These are phyloP conservation scores for Xerus rutilus DNA, from an alignment of 2,797 vertebrate species.

Conservation along the genomic window DNA sequence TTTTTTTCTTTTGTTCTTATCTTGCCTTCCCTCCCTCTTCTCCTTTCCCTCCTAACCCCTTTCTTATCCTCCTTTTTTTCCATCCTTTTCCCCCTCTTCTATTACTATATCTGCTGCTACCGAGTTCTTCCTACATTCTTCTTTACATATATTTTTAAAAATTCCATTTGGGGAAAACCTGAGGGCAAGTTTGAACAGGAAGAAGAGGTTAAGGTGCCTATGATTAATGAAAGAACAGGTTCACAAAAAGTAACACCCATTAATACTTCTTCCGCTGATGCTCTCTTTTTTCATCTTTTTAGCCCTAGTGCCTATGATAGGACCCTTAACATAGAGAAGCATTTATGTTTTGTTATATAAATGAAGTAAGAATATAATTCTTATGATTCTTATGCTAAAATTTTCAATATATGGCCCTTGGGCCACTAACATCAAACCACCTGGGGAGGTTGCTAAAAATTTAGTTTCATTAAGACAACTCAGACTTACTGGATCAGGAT, in stretches of 20 bases:
- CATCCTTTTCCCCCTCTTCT: not conserved
- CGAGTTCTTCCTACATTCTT: not conserved
- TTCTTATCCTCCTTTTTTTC: not conserved
- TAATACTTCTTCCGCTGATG: not conserved
- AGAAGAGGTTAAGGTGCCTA: not conserved
- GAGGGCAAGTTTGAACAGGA: not conserved
- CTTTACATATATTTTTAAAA: not conserved
- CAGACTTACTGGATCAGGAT: not conserved
- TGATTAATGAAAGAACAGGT: not conserved
- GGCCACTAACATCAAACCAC: not conserved
- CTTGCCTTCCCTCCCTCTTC: too few species aligned
- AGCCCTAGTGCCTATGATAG: not conserved
- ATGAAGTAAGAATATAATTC: slow-evolving; percentile 7
- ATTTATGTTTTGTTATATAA: not conserved
- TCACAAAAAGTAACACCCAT: not conserved
- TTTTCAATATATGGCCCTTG: not conserved
- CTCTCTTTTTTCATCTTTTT: not conserved
- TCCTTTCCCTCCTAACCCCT: not conserved
- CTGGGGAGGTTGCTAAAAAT: not conserved
- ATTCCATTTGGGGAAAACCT: not conserved
- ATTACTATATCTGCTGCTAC: not conserved
- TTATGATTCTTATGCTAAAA: not conserved
- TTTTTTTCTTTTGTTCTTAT: not conserved
- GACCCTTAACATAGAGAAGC: not conserved
- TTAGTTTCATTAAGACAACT: slow-evolving; percentile 22